Base-by-base conservation (phyloP, 2,888 invertebrate species). In the Caenorhabditis drosophilae region DNA sequence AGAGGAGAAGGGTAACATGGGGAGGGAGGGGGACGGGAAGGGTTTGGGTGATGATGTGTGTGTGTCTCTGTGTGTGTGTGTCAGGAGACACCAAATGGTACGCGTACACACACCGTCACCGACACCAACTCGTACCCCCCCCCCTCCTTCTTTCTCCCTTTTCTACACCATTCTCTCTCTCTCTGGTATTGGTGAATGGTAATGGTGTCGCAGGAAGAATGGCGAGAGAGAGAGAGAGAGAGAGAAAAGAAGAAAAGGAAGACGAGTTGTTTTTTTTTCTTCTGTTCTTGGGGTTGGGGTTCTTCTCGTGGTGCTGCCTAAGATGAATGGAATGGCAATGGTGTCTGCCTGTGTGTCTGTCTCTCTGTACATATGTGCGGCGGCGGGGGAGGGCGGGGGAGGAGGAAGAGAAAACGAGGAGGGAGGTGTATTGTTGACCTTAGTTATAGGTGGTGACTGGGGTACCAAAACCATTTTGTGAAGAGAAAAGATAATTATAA, bases 381-480 rank as follows among this genome's bases (percentile, higher is more conserved):
- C n/a, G n/a, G n/a, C n/a, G n/a, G 6, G 36, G 36, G 36, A 36
- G 12, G 16, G 16, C n/a, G n/a, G n/a, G n/a, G n/a, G n/a, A n/a
- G n/a, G n/a, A n/a, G n/a, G n/a, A n/a, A 31, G 12, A 9, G 31
- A 9, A 12, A 31, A 31, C 36, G 15, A 36, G n/a, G n/a, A 36
- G 36, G 36, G 9, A 11, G 36, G 9, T 36, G 4, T 4, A n/a
- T 11, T 36, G 36, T 36, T 7, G 36, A 4, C 4, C n/a, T n/a
- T n/a, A n/a, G 36, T 11, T 4, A 12, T 34, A 36, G 25, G 49
- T 38, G 49, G 36, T 38, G 49, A 36, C 22, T 31, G 12, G 12
- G 7, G 12, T 12, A 6, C 6, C 6, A 31, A 31, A 9, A 12
- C 31, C 31, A 31, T 31, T 31, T 31, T 35, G 31, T 12, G 40